These are phyloP conservation scores for Metopia argyrocephala DNA, from an alignment of 2,888 invertebrate species.

Conservation along the genomic window DNA sequence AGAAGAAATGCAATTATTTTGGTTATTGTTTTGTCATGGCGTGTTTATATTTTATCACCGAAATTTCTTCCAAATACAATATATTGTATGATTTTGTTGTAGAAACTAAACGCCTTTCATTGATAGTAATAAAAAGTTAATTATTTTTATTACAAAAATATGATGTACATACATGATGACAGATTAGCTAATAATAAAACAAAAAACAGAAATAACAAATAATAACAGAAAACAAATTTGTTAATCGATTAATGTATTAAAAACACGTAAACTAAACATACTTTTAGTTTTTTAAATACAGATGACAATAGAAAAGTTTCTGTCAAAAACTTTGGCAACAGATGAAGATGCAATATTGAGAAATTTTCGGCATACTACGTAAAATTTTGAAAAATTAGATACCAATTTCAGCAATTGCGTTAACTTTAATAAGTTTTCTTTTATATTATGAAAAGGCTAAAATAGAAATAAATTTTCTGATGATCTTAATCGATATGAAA, in stretches of 20 bases:
- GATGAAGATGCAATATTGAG: too few species aligned
- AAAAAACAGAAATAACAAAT: not conserved
- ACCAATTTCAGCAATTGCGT: too few species aligned
- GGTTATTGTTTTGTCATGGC: not conserved
- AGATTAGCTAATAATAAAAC: not conserved
- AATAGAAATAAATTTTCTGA: too few species aligned
- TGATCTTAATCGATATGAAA: too few species aligned
- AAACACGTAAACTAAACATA: not conserved
- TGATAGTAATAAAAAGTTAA: conserved; percentile 18
- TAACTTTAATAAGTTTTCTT: too few species aligned
- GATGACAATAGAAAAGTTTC: not conserved
- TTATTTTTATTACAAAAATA: conserved; percentile 13
- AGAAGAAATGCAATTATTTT: too few species aligned
- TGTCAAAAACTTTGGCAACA: not conserved
- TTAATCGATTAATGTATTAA: conserved; percentile 8
- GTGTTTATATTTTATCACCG: not conserved
- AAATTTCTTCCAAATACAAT: not conserved
- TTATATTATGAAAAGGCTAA: too few species aligned
- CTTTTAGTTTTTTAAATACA: not conserved
- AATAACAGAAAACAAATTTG: not conserved
- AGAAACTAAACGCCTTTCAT: not conserved
- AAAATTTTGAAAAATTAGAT: too few species aligned
- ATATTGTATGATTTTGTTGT: not conserved
- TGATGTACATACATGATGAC: conserved; percentile 12
- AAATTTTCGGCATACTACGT: too few species aligned